Conservation (phyloP, 1,140 invertebrate genomes). For the Coptotermes formosanus region DNA sequence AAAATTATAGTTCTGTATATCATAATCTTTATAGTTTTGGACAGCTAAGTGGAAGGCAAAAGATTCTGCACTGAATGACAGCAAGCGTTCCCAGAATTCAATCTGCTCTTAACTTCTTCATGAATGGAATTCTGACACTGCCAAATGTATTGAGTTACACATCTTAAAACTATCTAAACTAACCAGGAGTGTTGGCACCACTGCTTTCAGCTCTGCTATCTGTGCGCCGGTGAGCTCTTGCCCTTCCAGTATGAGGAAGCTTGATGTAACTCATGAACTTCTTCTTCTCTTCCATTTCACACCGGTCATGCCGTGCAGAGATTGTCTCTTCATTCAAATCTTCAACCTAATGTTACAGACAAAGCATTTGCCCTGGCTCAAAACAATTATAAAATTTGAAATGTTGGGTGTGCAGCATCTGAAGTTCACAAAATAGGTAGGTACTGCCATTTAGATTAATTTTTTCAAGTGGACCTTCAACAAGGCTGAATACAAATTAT, state of each 20-base stretch:
- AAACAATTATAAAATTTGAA: neutral
- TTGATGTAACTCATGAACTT: slow-evolving; percentile 72
- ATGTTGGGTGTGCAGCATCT: too few relatives aligned
- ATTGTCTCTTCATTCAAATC: slow-evolving; percentile 75
- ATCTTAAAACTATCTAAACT: neutral
- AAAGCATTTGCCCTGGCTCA: neutral
- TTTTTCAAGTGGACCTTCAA: too few relatives aligned
- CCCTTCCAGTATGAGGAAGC: slow-evolving; percentile 47
- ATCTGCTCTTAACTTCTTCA: too few relatives aligned
- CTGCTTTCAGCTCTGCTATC: slow-evolving; percentile 68
- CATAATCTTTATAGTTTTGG: too few relatives aligned
- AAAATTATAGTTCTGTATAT: too few relatives aligned
- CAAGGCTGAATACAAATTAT: too few relatives aligned
- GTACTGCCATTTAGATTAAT: too few relatives aligned
- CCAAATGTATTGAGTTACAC: neutral
- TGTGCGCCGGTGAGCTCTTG: slow-evolving; percentile 47
- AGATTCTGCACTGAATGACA: too few relatives aligned
- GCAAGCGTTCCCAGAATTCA: too few relatives aligned
- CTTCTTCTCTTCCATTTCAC: slow-evolving; percentile 75
- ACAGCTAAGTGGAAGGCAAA: too few relatives aligned
- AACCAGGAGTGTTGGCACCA: slow-evolving; percentile 70
- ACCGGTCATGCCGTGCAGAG: slow-evolving; percentile 65
- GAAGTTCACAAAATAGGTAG: too few relatives aligned
- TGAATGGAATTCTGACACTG: too few relatives aligned
- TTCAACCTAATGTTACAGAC: slow-evolving; percentile 49